phyloP scores from a whole-genome alignment of 2,888 invertebrate species.

The Rotaria macrura region DNA sequence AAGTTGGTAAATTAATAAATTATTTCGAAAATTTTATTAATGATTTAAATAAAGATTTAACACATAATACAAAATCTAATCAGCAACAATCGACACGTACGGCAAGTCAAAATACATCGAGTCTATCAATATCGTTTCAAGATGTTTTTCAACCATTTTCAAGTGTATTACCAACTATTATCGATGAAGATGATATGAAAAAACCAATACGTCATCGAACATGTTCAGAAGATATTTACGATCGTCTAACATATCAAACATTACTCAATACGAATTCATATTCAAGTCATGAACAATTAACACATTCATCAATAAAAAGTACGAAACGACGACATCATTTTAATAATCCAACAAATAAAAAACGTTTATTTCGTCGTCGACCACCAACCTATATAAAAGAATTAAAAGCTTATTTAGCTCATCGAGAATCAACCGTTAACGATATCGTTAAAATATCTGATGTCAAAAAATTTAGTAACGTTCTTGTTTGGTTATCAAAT shows the following conservation, averaged over 20 bases:
- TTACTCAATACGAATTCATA: neutral
- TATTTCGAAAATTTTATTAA: neutral
- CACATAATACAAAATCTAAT: neutral
- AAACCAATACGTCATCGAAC: neutral
- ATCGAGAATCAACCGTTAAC: neutral
- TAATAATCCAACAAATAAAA: neutral
- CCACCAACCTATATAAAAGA: neutral
- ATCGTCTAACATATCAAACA: neutral
- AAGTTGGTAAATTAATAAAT: neutral
- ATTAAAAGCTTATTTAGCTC: constrained; percentile 16
- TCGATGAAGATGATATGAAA: neutral
- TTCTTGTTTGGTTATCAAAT: neutral
- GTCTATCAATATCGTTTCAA: neutral
- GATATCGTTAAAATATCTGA: neutral
- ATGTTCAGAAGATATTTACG: neutral
- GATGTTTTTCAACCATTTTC: neutral
- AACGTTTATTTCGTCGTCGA: neutral
- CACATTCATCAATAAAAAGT: neutral
- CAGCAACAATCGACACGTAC: neutral
- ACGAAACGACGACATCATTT: neutral
- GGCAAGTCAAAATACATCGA: neutral
- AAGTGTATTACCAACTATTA: neutral
- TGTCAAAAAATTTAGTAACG: neutral
- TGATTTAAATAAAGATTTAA: neutral
- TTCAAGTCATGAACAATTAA: neutral